These are phyloP conservation scores for Callimorpha dominula DNA, from an alignment of 2,888 invertebrate species.

Conservation along the genomic window DNA sequence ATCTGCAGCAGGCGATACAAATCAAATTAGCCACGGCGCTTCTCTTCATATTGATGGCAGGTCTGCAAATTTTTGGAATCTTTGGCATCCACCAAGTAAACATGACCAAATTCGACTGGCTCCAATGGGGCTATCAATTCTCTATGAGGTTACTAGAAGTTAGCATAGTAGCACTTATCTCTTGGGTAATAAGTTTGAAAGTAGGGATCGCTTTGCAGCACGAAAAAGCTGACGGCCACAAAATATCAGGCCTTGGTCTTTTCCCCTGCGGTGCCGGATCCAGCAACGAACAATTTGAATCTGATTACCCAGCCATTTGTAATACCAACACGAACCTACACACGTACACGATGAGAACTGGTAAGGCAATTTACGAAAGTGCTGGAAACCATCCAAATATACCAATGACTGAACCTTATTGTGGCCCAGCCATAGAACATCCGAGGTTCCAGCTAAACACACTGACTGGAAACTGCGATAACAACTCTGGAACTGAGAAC, in stretches of 20 bases:
- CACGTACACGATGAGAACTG: conserved; percentile 93
- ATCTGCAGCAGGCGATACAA: conserved; percentile 95
- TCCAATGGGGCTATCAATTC: conserved; percentile 97
- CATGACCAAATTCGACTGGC: conserved; percentile 92
- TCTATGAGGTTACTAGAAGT: conserved; percentile 94
- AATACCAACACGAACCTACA: conserved; percentile 94
- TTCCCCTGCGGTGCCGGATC: conserved; percentile 94
- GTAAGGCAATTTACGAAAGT: conserved; percentile 91
- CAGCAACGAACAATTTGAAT: conserved; percentile 94
- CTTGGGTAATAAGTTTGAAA: conserved; percentile 94
- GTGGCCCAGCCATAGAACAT: conserved; percentile 78
- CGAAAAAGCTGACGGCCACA: conserved; percentile 89
- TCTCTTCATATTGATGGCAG: conserved; percentile 93
- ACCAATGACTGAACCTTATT: conserved; percentile 72
- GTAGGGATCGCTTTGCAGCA: conserved; percentile 88
- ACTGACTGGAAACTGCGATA: conserved; percentile 86
- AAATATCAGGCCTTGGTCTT: conserved; percentile 91
- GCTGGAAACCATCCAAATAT: conserved; percentile 77
- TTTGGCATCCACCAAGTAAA: conserved; percentile 84
- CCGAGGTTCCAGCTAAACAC: conserved; percentile 85
- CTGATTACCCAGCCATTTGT: conserved; percentile 94
- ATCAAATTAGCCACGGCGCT: conserved; percentile 95
- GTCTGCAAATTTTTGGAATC: conserved; percentile 93
- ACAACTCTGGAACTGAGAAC: conserved; percentile 88
- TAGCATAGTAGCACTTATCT: conserved; percentile 93